phyloP scores from a whole-genome alignment of 2,797 vertebrate genomes.

The Paratrypauchen microcephalus region DNA sequence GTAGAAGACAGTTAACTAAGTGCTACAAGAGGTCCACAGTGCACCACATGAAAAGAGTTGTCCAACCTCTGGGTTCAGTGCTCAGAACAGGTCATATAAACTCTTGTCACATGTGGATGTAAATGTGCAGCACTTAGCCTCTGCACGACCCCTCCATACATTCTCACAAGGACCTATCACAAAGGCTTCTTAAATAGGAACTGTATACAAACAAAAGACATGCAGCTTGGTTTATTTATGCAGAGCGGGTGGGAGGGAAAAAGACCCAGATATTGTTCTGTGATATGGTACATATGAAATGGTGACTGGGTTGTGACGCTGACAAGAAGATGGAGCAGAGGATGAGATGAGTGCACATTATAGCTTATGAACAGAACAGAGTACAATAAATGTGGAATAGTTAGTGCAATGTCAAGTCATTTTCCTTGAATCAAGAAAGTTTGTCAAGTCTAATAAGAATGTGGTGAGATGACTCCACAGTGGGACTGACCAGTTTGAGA shows the following conservation, averaged over 20 bases:
- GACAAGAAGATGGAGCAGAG: not conserved
- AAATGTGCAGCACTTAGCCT: constrained; percentile 41
- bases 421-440: no score
- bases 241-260: not conserved
- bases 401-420: no score
- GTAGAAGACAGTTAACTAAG: constrained; percentile 55
- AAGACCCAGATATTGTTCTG: not conserved
- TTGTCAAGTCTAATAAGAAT: no score
- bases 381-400: no score
- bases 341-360: not conserved
- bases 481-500: not conserved
- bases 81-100: constrained; percentile 43
- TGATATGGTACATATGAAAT: not conserved
- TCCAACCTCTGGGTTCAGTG: constrained; percentile 35
- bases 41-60: constrained; percentile 51
- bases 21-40: constrained; percentile 45
- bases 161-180: constrained; percentile 11
- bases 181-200: not conserved
- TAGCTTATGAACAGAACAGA: no score
- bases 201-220: not conserved
- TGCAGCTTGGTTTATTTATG: not conserved
- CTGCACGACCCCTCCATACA: constrained; percentile 22
- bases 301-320: not conserved
- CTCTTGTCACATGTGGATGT: constrained; percentile 41
- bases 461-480: not conserved